Conservation (phyloP, 2,113 vertebrate genomes). For the Hyperoodon ampullatus region DNA sequence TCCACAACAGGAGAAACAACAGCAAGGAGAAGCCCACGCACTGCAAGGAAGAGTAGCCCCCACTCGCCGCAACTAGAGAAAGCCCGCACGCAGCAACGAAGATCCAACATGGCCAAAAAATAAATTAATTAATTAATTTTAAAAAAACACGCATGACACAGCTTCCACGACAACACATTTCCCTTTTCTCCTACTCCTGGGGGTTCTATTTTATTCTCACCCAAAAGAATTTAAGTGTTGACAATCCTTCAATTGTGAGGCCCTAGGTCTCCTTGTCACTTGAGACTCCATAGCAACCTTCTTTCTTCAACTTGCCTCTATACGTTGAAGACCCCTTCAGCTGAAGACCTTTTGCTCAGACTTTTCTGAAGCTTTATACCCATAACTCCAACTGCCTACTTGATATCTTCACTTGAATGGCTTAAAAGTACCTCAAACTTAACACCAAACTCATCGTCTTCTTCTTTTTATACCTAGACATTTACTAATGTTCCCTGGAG, state of each 20-base stretch:
- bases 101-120: too few species aligned
- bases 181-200: background rate
- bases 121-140: rapidly evolving
- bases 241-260: background rate
- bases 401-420: background rate
- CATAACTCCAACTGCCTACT: background rate
- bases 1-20: too few species aligned
- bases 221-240: background rate
- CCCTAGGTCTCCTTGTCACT: background rate
- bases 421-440: background rate
- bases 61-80: rapidly evolving
- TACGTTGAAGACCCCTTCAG: background rate
- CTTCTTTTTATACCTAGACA: background rate
- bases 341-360: background rate
- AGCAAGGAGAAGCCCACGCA: too few species aligned
- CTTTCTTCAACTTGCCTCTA: background rate
- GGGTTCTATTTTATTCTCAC: background rate
- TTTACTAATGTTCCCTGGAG: background rate
- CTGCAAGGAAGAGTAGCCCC: too few species aligned
- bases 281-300: background rate
- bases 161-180: background rate
- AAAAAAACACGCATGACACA: background rate
- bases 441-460: background rate
- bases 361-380: background rate
- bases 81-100: too few species aligned